Evolutionary conservation across 2,113 vertebrate genomes (phyloP).

Genomic region (Notarius quadriscutis): DNA sequence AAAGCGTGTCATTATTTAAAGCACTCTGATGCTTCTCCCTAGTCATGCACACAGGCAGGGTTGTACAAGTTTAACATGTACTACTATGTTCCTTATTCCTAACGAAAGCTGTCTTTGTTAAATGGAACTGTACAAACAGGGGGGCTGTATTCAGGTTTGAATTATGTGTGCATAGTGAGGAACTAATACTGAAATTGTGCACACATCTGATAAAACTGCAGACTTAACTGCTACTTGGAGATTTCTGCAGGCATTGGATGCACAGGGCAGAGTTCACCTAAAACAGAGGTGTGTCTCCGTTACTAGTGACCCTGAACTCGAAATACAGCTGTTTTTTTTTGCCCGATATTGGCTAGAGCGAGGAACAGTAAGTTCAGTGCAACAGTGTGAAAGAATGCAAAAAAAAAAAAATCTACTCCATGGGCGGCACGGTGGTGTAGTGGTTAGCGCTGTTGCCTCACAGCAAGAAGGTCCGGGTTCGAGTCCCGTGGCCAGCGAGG

Average conservation of each 20-base stretch:
- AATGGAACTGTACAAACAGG: not conserved
- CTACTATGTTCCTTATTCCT: not conserved
- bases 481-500: no score
- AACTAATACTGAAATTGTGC: not conserved
- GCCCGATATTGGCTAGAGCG: not conserved
- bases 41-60: not conserved
- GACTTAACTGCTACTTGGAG: not conserved
- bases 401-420: not conserved
- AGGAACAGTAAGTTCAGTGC: not conserved
- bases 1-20: conserved; percentile 20
- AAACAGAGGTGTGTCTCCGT: not conserved
- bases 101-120: not conserved
- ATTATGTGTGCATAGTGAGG: not conserved
- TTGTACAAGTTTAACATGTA: not conserved
- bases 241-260: not conserved
- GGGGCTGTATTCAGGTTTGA: not conserved
- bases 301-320: not conserved
- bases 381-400: not conserved
- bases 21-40: not conserved
- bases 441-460: no score
- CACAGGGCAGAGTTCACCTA: not conserved
- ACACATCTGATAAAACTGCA: not conserved
- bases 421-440: no score
- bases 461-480: no score
- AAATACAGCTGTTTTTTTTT: not conserved